phyloP scores from a whole-genome alignment of 1,140 invertebrate species.

The Atta colombica region DNA sequence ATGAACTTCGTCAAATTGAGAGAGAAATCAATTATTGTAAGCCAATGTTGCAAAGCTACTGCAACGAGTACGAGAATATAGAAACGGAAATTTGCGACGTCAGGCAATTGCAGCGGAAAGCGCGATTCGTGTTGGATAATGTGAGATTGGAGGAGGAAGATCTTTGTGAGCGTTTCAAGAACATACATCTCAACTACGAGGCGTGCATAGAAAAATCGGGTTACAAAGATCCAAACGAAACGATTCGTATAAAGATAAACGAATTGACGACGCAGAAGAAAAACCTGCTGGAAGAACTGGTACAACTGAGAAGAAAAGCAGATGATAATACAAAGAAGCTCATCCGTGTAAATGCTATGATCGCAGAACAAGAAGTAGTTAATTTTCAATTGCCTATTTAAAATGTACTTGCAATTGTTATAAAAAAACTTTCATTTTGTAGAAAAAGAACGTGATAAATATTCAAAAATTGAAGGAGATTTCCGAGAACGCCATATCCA shows the following conservation, averaged over 20 bases:
- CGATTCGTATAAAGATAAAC: slow-evolving; percentile 9
- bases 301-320: neutral
- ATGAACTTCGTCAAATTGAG: slow-evolving; percentile 1
- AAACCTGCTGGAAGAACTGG: slow-evolving; percentile 52
- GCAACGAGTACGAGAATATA: slow-evolving; percentile 47
- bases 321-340: slow-evolving; percentile 45
- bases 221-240: neutral
- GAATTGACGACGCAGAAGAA: slow-evolving; percentile 56
- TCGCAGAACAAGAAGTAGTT: slow-evolving; percentile 62
- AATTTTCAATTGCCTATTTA: neutral
- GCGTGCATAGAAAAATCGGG: slow-evolving; percentile 15
- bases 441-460: slow-evolving; percentile 70
- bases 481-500: neutral
- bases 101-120: slow-evolving; percentile 60
- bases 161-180: slow-evolving; percentile 45
- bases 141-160: slow-evolving; percentile 41
- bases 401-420: neutral
- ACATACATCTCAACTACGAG: slow-evolving; percentile 45
- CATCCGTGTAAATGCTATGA: slow-evolving; percentile 32
- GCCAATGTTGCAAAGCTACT: slow-evolving; percentile 43
- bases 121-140: slow-evolving; percentile 46
- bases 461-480: slow-evolving; percentile 50
- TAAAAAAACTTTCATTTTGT: neutral
- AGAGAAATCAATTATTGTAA: slow-evolving; percentile 50
- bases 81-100: slow-evolving; percentile 60